Conservation (phyloP, 2,113 vertebrate genomes). For the Copsychus sechellarum region DNA sequence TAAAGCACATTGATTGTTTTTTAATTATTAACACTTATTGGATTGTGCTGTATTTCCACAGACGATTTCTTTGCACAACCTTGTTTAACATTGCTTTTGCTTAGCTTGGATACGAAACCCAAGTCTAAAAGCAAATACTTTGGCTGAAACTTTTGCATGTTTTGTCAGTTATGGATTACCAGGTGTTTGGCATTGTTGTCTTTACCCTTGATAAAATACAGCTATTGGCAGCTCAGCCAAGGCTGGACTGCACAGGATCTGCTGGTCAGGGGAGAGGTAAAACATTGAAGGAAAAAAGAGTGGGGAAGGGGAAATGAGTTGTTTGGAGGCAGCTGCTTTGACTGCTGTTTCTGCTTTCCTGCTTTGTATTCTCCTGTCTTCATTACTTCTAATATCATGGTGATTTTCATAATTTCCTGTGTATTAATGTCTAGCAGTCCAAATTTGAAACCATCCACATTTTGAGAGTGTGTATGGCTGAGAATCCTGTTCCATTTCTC, state of each 20-base stretch:
- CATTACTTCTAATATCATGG: neutral
- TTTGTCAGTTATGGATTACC: conserved; percentile 32
- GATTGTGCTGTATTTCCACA: neutral
- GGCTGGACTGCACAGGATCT: conserved; percentile 30
- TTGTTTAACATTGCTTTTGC: neutral
- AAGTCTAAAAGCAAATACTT: conserved; percentile 33
- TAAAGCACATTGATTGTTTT: neutral
- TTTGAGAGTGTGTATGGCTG: neutral
- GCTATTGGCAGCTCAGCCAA: neutral
- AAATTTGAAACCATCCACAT: neutral
- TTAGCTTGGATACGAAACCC: neutral
- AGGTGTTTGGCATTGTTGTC: conserved; percentile 51
- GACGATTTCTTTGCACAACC: neutral
- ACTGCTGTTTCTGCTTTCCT: neutral
- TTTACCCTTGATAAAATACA: conserved; percentile 36
- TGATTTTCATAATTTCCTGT: neutral
- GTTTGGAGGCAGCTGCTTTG: neutral
- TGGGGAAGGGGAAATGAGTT: neutral
- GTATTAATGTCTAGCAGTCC: neutral
- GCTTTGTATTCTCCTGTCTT: neutral
- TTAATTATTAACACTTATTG: neutral
- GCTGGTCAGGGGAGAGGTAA: neutral
- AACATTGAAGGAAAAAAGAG: neutral
- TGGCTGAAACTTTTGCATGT: neutral
- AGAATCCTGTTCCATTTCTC: neutral